These are phyloP conservation scores for Carollia perspicillata DNA, from an alignment of 2,113 vertebrate genomes.

Conservation along the genomic window DNA sequence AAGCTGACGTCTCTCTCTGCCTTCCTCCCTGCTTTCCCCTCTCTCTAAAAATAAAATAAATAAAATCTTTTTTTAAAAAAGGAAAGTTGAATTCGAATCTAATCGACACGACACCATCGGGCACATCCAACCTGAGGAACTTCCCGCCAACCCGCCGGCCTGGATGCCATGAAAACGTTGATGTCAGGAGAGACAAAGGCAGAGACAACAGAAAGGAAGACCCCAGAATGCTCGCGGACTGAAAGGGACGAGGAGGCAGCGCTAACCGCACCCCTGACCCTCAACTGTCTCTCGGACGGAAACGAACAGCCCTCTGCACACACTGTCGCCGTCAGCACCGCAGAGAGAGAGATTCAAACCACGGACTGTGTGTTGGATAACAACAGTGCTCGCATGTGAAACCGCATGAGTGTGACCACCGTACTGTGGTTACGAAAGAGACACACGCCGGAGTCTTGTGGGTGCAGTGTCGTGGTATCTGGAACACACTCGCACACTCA, in stretches of 20 bases:
- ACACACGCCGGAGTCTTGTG: fast-evolving
- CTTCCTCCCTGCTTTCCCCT: no score
- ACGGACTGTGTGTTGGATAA: fast-evolving
- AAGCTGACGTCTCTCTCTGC: no score
- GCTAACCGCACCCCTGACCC: fast-evolving
- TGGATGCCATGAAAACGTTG: neutral
- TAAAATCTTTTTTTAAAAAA: no score
- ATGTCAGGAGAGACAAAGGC: neutral
- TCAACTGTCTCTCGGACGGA: neutral
- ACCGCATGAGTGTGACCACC: neutral
- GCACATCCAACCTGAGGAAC: neutral
- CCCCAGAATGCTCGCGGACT: neutral
- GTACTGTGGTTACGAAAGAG: neutral
- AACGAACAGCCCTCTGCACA: fast-evolving
- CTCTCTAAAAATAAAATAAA: no score
- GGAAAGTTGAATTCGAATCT: neutral
- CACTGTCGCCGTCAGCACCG: fast-evolving
- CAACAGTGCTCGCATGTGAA: neutral
- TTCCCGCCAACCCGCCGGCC: neutral
- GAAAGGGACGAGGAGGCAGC: neutral
- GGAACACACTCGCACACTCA: neutral
- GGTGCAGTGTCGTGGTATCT: fast-evolving
- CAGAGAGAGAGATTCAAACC: neutral
- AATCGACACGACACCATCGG: neutral
- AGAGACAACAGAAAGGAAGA: neutral